Percentiles rank a stretch among this genome's conserved stretches.
phyloP scores from a whole-genome alignment of 2,888 invertebrate genomes.

The Stenolophus ochropezus region DNA sequence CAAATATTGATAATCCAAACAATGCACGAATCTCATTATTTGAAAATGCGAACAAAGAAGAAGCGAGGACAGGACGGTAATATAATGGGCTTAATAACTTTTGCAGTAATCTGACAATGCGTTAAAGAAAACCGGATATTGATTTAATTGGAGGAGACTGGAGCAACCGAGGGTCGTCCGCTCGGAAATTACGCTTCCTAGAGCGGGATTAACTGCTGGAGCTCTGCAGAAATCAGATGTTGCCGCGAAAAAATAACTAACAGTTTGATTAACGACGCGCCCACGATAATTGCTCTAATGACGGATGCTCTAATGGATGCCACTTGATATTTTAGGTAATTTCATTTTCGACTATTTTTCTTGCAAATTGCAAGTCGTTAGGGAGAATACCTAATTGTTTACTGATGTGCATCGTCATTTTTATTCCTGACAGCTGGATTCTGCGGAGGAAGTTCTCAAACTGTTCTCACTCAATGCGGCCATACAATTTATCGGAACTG shows the following conservation, averaged over 20 bases:
- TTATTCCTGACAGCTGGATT: not conserved
- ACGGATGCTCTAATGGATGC: slow-evolving; percentile 51
- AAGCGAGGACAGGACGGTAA: not conserved
- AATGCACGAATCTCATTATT: slow-evolving; percentile 6
- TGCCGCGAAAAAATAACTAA: slow-evolving; percentile 45
- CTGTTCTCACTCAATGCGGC: not conserved
- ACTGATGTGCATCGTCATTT: slow-evolving; percentile 21
- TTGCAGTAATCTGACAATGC: slow-evolving; percentile 44
- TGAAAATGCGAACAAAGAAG: not conserved
- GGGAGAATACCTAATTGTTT: slow-evolving; percentile 11
- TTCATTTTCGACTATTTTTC: slow-evolving; percentile 33
- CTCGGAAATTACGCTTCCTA: slow-evolving; percentile 53
- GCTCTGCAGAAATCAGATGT: slow-evolving; percentile 50
- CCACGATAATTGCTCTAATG: slow-evolving; percentile 56
- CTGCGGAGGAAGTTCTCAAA: not conserved
- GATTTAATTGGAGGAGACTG: slow-evolving; percentile 55
- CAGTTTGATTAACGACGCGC: slow-evolving; percentile 57
- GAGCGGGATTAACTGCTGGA: slow-evolving; percentile 46
- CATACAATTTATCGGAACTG: too few relatives aligned
- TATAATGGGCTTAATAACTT: slow-evolving; percentile 45
- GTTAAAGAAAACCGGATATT: slow-evolving; percentile 58
- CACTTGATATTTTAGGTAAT: slow-evolving; percentile 55
- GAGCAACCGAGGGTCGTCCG: slow-evolving; percentile 32
- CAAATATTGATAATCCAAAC: not conserved
- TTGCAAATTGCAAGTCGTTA: slow-evolving; percentile 27